These are phyloP conservation scores for Trissoscelio sp. DNA, from an alignment of 2,888 invertebrate genomes.

Conservation along the genomic window DNA sequence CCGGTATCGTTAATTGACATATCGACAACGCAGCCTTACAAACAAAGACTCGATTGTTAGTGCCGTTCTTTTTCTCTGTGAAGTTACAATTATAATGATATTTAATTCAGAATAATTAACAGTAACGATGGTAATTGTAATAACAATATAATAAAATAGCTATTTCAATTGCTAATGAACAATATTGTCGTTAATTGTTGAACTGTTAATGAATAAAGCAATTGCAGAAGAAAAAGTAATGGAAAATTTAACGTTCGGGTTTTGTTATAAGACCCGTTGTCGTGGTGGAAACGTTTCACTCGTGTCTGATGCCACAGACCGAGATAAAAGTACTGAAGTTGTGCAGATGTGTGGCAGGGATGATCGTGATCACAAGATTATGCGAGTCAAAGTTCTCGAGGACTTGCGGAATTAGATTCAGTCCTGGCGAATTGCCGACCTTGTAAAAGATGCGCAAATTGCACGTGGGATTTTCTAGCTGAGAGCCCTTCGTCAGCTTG, in stretches of 20 bases:
- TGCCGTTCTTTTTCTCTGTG: constrained; percentile 38
- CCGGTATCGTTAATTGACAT: constrained; percentile 49
- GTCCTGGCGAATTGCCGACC: constrained; percentile 85
- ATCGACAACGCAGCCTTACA: constrained; percentile 35
- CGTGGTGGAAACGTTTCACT: constrained; percentile 81
- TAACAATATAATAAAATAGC: not conserved
- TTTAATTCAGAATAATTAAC: constrained; percentile 70
- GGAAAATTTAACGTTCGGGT: not conserved
- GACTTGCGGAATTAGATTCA: constrained; percentile 80
- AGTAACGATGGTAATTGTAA: constrained; percentile 4
- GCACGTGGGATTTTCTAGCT: constrained; percentile 86
- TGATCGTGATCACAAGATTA: constrained; percentile 88
- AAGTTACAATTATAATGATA: constrained; percentile 56
- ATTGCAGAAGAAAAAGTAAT: not conserved
- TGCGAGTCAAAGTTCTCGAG: constrained; percentile 79
- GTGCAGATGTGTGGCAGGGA: constrained; percentile 92
- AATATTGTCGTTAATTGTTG: not conserved
- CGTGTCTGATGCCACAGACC: constrained; percentile 91
- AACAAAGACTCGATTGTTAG: constrained; percentile 36
- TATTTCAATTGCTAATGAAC: not conserved
- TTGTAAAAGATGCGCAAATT: constrained; percentile 91
- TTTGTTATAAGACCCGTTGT: constrained; percentile 46
- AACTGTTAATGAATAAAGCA: constrained; percentile 37
- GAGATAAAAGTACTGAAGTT: constrained; percentile 93
- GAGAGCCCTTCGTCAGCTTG: constrained; percentile 85